Evolutionary conservation across 2,888 invertebrate genomes (phyloP).

Genomic region (Palloptera scutellata): DNA sequence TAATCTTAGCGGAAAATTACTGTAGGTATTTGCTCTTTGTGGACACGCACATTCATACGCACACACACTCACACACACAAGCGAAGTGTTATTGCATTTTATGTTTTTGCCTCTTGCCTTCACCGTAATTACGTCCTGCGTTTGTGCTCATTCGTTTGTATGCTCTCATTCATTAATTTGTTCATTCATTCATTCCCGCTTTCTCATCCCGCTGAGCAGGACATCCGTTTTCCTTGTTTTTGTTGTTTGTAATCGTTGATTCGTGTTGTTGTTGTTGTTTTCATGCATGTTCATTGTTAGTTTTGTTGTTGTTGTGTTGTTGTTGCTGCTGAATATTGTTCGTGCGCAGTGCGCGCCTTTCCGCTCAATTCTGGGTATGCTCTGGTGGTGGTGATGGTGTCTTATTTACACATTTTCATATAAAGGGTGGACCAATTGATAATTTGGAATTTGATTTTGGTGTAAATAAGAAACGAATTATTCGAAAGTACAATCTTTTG

Average conservation of each 20-base stretch:
- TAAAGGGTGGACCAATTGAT: background rate
- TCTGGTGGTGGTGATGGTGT: background rate
- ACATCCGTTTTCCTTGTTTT: constrained; percentile 33
- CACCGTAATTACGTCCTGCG: constrained; percentile 13
- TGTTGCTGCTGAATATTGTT: constrained; percentile 10
- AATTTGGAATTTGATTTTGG: no score
- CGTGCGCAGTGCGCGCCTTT: constrained; percentile 26
- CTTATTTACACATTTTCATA: constrained; percentile 4
- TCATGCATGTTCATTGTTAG: constrained; percentile 1
- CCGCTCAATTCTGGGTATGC: constrained; percentile 12
- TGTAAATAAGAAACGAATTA: background rate
- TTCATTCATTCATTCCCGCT: constrained; percentile 10
- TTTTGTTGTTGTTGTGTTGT: constrained; percentile 19
- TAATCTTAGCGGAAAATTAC: constrained; percentile 15
- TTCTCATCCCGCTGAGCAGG: constrained; percentile 27
- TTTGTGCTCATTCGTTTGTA: constrained; percentile 22
- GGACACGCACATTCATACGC: background rate
- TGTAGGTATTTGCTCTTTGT: background rate
- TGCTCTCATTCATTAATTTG: background rate
- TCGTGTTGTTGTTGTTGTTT: constrained; percentile 11
- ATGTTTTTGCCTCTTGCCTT: constrained; percentile 1
- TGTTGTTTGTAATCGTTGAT: constrained; percentile 25
- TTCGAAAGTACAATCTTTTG: no score
- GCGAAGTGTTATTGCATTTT: background rate
- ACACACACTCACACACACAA: background rate